Evolutionary conservation across 2,797 vertebrate species (phyloP).

Genomic region (Gallinago nigripennis): DNA sequence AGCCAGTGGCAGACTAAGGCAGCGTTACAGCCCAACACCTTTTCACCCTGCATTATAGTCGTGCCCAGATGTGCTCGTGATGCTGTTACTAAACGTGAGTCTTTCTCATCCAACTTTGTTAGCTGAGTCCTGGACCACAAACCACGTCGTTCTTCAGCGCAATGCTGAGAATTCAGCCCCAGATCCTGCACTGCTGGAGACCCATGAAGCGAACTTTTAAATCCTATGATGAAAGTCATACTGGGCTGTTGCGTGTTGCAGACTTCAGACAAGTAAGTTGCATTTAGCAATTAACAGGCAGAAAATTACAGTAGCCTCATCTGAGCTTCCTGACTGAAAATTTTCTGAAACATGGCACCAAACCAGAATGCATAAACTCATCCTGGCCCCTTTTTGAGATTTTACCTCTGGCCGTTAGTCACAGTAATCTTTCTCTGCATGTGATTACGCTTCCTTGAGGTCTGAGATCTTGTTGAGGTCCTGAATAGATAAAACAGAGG

Average conservation of each 20-base stretch:
- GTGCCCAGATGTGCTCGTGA: not conserved
- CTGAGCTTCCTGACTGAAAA: not conserved
- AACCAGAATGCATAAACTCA: not conserved
- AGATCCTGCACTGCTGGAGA: slow-evolving; percentile 74
- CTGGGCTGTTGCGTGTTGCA: slow-evolving; percentile 67
- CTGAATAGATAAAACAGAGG: not conserved
- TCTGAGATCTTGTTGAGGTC: not conserved
- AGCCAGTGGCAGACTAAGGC: not conserved
- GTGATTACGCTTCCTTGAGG: not conserved
- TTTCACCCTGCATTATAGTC: not conserved
- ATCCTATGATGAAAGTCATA: slow-evolving; percentile 39
- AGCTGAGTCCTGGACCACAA: slow-evolving; percentile 65
- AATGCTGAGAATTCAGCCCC: slow-evolving; percentile 76
- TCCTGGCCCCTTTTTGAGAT: not conserved
- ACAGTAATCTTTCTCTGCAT: not conserved
- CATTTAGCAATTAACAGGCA: not conserved
- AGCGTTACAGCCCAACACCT: not conserved
- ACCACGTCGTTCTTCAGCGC: slow-evolving; percentile 52
- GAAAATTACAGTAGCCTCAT: not conserved
- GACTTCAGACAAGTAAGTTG: slow-evolving; percentile 81
- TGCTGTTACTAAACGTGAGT: not conserved
- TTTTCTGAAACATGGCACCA: not conserved
- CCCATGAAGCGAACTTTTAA: slow-evolving; percentile 74
- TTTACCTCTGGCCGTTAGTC: not conserved
- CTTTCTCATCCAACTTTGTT: not conserved